Evolutionary conservation across 2,797 vertebrate species (phyloP).

Genomic region (Lindbergichthys nudifrons): DNA sequence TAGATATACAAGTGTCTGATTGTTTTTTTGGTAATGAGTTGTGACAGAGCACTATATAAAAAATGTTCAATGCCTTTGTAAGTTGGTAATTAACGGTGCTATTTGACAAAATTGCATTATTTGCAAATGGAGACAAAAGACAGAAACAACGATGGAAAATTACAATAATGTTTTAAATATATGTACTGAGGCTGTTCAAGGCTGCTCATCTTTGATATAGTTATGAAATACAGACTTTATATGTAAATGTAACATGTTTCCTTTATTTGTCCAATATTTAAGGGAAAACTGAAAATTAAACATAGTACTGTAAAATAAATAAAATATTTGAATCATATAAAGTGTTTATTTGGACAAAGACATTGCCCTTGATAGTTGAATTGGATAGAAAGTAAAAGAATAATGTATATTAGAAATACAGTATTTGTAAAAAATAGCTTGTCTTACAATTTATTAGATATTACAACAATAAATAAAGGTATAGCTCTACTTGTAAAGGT

Average conservation of each 20-base stretch:
- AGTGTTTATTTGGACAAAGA: too few species aligned
- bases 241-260: neutral
- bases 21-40: neutral
- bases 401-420: too few species aligned
- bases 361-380: too few species aligned
- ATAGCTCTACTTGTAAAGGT: neutral
- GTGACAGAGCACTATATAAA: conserved; percentile 2
- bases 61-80: conserved; percentile 6
- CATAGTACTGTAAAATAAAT: neutral
- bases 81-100: neutral
- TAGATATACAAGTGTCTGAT: neutral
- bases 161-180: neutral
- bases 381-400: too few species aligned
- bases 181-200: neutral
- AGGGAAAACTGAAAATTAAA: neutral
- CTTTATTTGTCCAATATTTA: neutral
- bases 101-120: neutral
- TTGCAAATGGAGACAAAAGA: neutral
- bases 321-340: neutral
- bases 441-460: neutral
- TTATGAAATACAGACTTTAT: too few species aligned
- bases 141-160: neutral
- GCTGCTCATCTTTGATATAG: neutral
- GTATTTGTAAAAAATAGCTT: too few species aligned
- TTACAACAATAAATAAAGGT: neutral